Conservation (phyloP, 2,888 invertebrate species). For the Gnatocerus cornutus region DNA sequence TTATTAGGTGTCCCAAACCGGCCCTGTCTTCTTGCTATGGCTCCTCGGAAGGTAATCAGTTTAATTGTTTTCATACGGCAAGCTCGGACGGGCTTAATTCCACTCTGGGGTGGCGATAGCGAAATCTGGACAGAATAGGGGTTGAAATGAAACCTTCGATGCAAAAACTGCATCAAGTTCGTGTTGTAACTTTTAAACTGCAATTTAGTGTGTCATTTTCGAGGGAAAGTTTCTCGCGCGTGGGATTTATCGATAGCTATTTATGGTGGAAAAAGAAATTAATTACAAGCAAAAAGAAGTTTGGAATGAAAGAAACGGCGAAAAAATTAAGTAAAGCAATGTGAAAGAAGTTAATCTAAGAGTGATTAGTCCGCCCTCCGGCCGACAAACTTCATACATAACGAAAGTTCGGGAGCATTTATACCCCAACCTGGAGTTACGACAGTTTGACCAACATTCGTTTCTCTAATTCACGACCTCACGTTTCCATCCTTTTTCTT, state of each 20-base stretch:
- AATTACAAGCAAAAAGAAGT: slow-evolving; percentile 39
- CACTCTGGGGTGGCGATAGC: slow-evolving; percentile 33
- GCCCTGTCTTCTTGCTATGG: slow-evolving; percentile 34
- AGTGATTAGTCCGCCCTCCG: slow-evolving; percentile 63
- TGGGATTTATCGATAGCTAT: slow-evolving; percentile 34
- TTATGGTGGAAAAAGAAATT: slow-evolving; percentile 35
- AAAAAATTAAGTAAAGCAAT: slow-evolving; percentile 49
- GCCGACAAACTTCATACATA: slow-evolving; percentile 62
- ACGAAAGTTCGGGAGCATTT: slow-evolving; percentile 62
- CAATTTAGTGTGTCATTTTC: slow-evolving; percentile 5
- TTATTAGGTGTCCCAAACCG: slow-evolving; percentile 35
- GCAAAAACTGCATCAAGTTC: not conserved
- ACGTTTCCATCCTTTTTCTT: slow-evolving; percentile 37
- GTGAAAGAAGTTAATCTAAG: slow-evolving; percentile 62
- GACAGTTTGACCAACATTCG: slow-evolving; percentile 65
- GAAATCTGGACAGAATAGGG: not conserved
- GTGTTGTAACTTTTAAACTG: not conserved
- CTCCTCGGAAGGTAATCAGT: slow-evolving; percentile 40
- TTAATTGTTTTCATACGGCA: slow-evolving; percentile 40
- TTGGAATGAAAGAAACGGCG: slow-evolving; percentile 41
- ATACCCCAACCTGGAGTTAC: slow-evolving; percentile 61
- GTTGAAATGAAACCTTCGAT: not conserved
- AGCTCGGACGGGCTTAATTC: slow-evolving; percentile 24
- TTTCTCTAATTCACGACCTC: slow-evolving; percentile 57
- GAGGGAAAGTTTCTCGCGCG: slow-evolving; percentile 5